These are phyloP conservation scores for Drosophila lini DNA, from an alignment of 1,140 invertebrate genomes.

Conservation along the genomic window DNA sequence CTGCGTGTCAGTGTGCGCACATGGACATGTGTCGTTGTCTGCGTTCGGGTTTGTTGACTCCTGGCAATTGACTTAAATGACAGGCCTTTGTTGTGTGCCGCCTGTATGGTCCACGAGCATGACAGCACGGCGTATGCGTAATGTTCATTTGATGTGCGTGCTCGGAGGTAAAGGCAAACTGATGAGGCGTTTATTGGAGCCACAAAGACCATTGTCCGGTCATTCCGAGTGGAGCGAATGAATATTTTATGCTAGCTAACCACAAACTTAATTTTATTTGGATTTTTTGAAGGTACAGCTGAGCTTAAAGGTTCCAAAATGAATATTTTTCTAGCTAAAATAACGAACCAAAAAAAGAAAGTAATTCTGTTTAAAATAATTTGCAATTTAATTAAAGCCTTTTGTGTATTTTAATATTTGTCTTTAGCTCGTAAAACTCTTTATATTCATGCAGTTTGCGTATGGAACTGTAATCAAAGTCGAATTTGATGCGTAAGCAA, in stretches of 20 bases:
- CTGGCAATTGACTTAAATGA: constrained; percentile 80
- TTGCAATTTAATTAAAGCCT: background rate
- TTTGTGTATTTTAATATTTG: background rate
- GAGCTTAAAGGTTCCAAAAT: background rate
- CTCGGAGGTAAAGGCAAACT: constrained; percentile 49
- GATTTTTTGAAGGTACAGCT: no score
- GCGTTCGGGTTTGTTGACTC: constrained; percentile 71
- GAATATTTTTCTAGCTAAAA: background rate
- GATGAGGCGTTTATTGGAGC: constrained; percentile 57
- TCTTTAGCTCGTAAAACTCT: background rate
- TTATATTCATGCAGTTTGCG: constrained; percentile 11
- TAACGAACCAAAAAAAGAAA: background rate
- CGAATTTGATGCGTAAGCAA: constrained; percentile 63
- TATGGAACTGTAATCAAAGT: constrained; percentile 69
- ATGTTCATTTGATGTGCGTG: constrained; percentile 81
- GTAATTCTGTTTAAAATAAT: background rate
- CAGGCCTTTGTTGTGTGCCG: constrained; percentile 68
- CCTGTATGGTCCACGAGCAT: constrained; percentile 50
- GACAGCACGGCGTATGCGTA: constrained; percentile 70
- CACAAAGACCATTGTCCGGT: constrained; percentile 1
- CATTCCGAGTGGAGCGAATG: background rate
- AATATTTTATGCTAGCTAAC: constrained; percentile 12
- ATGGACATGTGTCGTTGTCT: constrained; percentile 32
- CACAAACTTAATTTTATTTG: background rate
- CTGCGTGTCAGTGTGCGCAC: constrained; percentile 12